Evolutionary conservation across 2,888 invertebrate genomes (phyloP).

Genomic region (Sialis fuliginosa): DNA sequence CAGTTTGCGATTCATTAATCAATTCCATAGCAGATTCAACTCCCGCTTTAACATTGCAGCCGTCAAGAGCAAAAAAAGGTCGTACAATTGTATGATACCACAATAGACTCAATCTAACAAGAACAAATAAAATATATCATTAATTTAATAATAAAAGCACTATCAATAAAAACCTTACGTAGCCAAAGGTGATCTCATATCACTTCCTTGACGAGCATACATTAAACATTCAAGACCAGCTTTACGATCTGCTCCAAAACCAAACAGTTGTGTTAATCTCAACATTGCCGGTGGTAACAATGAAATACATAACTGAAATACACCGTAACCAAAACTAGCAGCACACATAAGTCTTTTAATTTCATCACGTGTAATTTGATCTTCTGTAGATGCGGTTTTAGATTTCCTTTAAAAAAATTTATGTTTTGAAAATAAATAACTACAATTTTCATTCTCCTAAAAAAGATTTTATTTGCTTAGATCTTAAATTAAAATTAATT

Average conservation of each 20-base stretch:
- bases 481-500: too few relatives aligned
- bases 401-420: too few relatives aligned
- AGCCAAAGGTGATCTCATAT: slow-evolving; percentile 50
- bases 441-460: too few relatives aligned
- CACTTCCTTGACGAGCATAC: slow-evolving; percentile 39
- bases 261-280: slow-evolving; percentile 41
- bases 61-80: slow-evolving; percentile 48
- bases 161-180: slow-evolving; percentile 27
- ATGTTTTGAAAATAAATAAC: too few relatives aligned
- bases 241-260: slow-evolving; percentile 43
- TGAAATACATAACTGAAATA: slow-evolving; percentile 48
- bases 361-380: slow-evolving; percentile 28
- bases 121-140: slow-evolving; percentile 1
- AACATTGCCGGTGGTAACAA: slow-evolving; percentile 43
- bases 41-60: slow-evolving; percentile 37
- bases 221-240: slow-evolving; percentile 37
- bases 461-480: too few relatives aligned
- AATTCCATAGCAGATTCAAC: slow-evolving; percentile 32
- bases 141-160: neutral
- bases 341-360: slow-evolving; percentile 44
- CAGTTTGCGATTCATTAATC: slow-evolving; percentile 30
- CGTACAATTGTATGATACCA: slow-evolving; percentile 54
- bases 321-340: slow-evolving; percentile 51
- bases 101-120: slow-evolving; percentile 32
- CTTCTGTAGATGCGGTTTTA: neutral